A percentile compares a stretch with the other conserved stretches of the same genome.
These are phyloP conservation scores for Chaetodon trifasciatus DNA, from an alignment of 2,797 vertebrate genomes.

Conservation along the genomic window DNA sequence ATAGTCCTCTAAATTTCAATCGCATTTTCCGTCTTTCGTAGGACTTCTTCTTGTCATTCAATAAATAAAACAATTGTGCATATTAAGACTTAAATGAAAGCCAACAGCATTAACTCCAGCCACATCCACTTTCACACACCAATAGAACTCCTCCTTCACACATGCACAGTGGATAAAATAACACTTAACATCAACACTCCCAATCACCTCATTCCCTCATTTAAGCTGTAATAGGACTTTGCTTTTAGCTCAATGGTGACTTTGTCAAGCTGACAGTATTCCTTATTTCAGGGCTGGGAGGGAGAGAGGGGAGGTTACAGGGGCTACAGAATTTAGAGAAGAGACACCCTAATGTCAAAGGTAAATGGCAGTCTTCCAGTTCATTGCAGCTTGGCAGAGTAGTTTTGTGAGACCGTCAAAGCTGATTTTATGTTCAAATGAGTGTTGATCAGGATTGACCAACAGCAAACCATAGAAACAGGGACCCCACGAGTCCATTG, in stretches of 20 bases:
- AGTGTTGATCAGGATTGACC: conserved; percentile 21
- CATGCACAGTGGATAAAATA: no score
- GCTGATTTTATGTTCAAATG: conserved; percentile 58
- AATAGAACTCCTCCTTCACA: no score
- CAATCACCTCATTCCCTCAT: conserved; percentile 47
- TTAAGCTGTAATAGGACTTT: conserved; percentile 52
- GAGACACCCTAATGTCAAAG: conserved; percentile 65
- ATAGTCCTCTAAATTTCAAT: not conserved
- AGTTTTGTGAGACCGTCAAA: conserved; percentile 40
- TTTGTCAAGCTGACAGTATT: conserved; percentile 63
- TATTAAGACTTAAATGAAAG: no score
- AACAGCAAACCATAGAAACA: conserved; percentile 34
- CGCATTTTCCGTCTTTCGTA: conserved; percentile 40
- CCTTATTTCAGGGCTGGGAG: conserved; percentile 44
- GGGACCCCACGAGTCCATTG: conserved; percentile 7
- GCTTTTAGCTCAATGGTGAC: conserved; percentile 53
- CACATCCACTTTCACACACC: no score
- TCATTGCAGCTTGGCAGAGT: conserved; percentile 42
- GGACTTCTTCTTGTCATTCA: conserved; percentile 27
- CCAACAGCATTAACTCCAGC: no score
- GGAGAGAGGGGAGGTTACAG: conserved; percentile 43
- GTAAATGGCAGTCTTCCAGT: conserved; percentile 64
- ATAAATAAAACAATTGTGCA: not conserved
- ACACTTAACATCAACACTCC: conserved; percentile 2
- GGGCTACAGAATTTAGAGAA: conserved; percentile 57